Percentiles rank a stretch among this genome's conserved stretches.
Evolutionary conservation across 1,140 invertebrate species (phyloP).

Genomic region (Drosophila ficusphila): DNA sequence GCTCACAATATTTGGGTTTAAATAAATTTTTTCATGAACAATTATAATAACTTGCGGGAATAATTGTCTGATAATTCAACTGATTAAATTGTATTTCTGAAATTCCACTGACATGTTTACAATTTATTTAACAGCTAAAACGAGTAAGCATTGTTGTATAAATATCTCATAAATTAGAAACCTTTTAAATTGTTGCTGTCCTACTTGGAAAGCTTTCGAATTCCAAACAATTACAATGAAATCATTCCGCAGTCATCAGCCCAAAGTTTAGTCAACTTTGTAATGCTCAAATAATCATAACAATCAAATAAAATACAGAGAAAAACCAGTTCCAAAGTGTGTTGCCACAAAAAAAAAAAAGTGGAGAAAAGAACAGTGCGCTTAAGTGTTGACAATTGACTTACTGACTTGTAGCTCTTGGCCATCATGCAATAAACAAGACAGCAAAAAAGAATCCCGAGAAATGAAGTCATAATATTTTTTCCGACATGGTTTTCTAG

Average conservation of each 20-base stretch:
- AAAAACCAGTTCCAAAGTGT: slow-evolving; percentile 55
- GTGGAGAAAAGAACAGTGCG: slow-evolving; percentile 22
- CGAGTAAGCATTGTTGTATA: neutral
- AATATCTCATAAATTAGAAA: slow-evolving; percentile 33
- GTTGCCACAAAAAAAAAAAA: slow-evolving; percentile 18
- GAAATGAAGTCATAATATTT: slow-evolving; percentile 57
- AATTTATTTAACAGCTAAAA: slow-evolving; percentile 12
- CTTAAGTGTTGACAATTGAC: slow-evolving; percentile 77
- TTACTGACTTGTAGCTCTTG: slow-evolving; percentile 70
- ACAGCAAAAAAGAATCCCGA: slow-evolving; percentile 13
- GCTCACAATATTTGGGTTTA: no score
- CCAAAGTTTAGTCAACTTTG: slow-evolving; percentile 58
- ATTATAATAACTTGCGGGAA: neutral
- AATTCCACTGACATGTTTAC: slow-evolving; percentile 5
- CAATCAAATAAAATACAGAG: slow-evolving; percentile 22
- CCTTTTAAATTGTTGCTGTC: slow-evolving; percentile 17
- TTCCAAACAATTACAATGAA: slow-evolving; percentile 27
- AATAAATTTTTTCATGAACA: neutral
- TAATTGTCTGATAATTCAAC: neutral
- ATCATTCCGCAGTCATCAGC: slow-evolving; percentile 24
- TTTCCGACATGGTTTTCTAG: slow-evolving; percentile 30
- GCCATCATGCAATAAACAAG: slow-evolving; percentile 28
- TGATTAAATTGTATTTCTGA: neutral
- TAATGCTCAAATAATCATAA: slow-evolving; percentile 36
- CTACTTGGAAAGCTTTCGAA: neutral